Evolutionary conservation across 2,113 vertebrate species (phyloP), one percentile per base, ranked within the genome.

Genomic region (Nematolebias whitei): DNA sequence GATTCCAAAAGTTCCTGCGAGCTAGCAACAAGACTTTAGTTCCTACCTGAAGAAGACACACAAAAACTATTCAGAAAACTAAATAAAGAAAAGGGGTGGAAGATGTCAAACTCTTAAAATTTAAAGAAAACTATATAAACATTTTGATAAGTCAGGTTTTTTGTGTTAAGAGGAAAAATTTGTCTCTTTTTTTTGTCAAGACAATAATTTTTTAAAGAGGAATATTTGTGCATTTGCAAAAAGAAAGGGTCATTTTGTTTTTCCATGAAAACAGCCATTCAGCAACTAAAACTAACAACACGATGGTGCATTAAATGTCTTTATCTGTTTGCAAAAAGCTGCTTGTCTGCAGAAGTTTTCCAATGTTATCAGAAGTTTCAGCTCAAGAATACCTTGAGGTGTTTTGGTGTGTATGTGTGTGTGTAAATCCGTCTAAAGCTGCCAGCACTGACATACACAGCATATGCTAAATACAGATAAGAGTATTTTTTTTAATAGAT

Each of bases 401-500:
- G 87, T 88, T 92, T 88, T 54, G 20, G 32, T 5, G 5, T 5
- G 32, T 35, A 8, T 38, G 13, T 55, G 19, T 87, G 85, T 89
- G 90, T 87, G 83, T 90, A 92, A 93, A 93, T 92, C 91, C 85
- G 88, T 84, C 87, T 83, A 91, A 92, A 92, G 90, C 91, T 88
- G 87, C 87, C 89, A 89, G 87, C 81, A 84, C 88, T 90, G 87
- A 91, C 88, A 91, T 87, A 89, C 85, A 87, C 83, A 88, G 89
- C 91, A 88, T 93, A 93, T 93, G 93, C 90, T 92, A 92, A 93
- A 92, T 90, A 92, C 90, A 93, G 92, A 93, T 93, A 93, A 93
- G 92, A 91, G 88, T 82, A 89, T 88, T 91, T 90, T n/a, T 91
- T 92, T 91, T 92, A 92, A 90, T 93, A 92, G 90, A 92, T 92